These are phyloP conservation scores for Drosophila kurseongensis DNA, from an alignment of 1,140 invertebrate genomes.

Conservation along the genomic window DNA sequence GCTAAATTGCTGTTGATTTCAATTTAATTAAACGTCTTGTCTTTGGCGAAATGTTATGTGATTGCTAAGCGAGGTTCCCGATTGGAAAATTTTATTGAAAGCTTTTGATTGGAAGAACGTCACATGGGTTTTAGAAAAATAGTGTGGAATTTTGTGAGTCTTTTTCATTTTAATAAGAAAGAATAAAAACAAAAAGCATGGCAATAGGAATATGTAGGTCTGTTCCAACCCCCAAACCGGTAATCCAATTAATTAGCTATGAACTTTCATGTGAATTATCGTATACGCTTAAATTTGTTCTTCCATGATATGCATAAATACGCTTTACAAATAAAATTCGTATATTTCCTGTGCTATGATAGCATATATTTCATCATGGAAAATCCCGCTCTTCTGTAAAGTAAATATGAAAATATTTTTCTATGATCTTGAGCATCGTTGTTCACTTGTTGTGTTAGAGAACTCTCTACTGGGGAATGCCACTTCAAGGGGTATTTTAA, in stretches of 20 bases:
- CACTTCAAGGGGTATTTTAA: constrained; percentile 10
- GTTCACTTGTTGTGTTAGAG: constrained; percentile 19
- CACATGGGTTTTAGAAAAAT: not conserved
- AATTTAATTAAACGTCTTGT: constrained; percentile 74
- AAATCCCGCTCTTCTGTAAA: not conserved
- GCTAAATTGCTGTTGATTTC: constrained; percentile 77
- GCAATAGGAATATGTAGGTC: not conserved
- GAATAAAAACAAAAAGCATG: not conserved
- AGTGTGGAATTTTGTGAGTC: no score
- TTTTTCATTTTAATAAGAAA: no score
- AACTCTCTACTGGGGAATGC: constrained; percentile 12
- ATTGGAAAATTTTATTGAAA: constrained; percentile 23
- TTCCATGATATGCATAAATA: not conserved
- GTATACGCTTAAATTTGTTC: not conserved
- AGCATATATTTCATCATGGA: not conserved
- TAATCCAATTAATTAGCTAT: not conserved
- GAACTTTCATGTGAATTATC: not conserved
- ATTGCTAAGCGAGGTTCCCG: constrained; percentile 9
- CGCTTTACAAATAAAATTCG: no score
- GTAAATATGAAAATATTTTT: not conserved
- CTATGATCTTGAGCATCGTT: constrained; percentile 11
- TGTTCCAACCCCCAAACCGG: not conserved
- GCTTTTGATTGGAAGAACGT: constrained; percentile 9
- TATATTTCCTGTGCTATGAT: no score
- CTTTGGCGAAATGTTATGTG: constrained; percentile 27